Base-by-base conservation (phyloP, 2,797 vertebrate genomes). In the Poecilia gillii region DNA sequence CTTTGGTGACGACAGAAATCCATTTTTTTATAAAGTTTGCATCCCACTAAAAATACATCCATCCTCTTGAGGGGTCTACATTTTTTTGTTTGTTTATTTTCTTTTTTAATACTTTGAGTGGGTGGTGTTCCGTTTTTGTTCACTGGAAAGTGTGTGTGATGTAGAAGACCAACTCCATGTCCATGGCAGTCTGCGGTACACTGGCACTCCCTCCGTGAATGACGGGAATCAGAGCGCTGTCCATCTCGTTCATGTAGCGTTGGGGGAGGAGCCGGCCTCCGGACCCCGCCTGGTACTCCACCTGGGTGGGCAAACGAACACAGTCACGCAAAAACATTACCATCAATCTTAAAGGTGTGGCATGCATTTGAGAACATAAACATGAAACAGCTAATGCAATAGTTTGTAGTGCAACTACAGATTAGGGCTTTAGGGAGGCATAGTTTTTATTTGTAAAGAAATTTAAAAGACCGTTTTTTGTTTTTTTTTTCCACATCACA, bases 141-240 rank as follows among this genome's bases (percentile, higher is more conserved):
- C 0, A 4, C 94, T 80, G 95, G 77, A 98, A 92, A 78, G 88
- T 91, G 84, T 98, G 96, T 39, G 93, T 94, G 92, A 99, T 96
- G 94, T 96, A 99, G 94, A 99, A 98, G 71, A 96, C 45, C 81
- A 99, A 95, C 92, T 99, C 98, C 92, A 99, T 96, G 91, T 98
- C 96, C 92, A 98, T 73, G 59, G 97, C 95, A 0, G 97, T 94
- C 89, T 94, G 95, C 4, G 96, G 92, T 0, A 97, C 93, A n/a
- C 92, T 93, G 8, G 96, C 96, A 74, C 96, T 93, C 1, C 97
- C 96, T 33, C 96, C 93, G 0, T 98, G 96, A 86, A 99, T 99
- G 89, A 99, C 97, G n/a, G 98, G 98, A 83, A 99, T 97, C 81
- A 99, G 93, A 12, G 97, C 95, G 70, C 91, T 90, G 79, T 99